Base-by-base conservation (phyloP, 2,797 vertebrate genomes). In the Dicrostonyx torquatus region DNA sequence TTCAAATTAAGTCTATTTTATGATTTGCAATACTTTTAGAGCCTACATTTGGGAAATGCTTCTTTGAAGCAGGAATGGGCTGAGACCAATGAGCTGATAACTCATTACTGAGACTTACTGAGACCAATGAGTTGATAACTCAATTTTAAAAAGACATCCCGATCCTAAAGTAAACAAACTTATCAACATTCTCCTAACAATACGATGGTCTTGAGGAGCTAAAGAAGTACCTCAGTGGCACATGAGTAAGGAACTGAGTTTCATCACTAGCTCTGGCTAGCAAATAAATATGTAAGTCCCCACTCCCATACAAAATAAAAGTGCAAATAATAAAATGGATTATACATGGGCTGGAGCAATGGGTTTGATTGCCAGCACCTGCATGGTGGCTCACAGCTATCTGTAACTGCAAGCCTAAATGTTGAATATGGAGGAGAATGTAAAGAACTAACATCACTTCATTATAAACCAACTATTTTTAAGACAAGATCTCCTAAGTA, bases 1-100 rank as follows among this genome's bases (percentile, higher is more conserved):
- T 96, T 95, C 70, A 76, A 53, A 93, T 50, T 92, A 96, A 94
- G 55, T 70, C 72, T 91, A 85, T 45, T 92, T 90, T 60, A n/a
- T 87, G 50, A 79, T 82, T 76, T 84, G n/a, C 34, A 15, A 75
- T 87, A 76, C 95, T 78, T 92, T 94, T 92, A 82, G 31, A 94
- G 68, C 37, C 68, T 88, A 43, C 31, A 68, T 93, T 37, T 87
- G 40, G 90, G 91, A 96, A 91, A 26, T 88, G 40, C 37, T 82
- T 73, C 64, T 94, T 48, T 91, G 89, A 94, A 93, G 77, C n/a
- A 96, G 62, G 60, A 83, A 93, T 79, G 72, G 85, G 15, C 91
- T 43, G 22, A 78, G 60, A 84, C 82, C 73, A 82, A 87, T 89
- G 17, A 89, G 66, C 70, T 45, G 48, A 24, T 48, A 88, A 68